phyloP scores from a whole-genome alignment of 2,113 vertebrate species.

The Vulpes vulpes region DNA sequence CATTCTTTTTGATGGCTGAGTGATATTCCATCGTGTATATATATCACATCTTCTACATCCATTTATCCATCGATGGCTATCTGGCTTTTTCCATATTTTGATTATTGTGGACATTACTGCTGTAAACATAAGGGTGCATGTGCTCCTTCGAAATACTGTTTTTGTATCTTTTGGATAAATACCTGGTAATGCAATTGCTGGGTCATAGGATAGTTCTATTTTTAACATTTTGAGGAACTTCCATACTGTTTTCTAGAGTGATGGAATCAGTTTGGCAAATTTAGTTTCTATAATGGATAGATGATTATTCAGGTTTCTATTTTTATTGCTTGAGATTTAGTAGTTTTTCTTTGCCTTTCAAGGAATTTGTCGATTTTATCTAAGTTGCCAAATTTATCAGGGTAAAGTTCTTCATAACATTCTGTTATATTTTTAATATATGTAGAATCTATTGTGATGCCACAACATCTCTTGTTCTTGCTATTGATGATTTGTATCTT shows the following conservation, averaged over 20 bases:
- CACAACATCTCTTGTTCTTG: background rate
- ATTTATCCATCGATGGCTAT: too few species aligned
- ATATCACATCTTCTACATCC: too few species aligned
- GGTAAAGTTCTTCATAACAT: background rate
- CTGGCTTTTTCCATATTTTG: too few species aligned
- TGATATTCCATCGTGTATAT: too few species aligned
- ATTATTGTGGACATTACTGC: too few species aligned
- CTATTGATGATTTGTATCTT: background rate
- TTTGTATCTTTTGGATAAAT: too few species aligned
- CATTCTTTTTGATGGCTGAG: background rate
- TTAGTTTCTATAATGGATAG: background rate
- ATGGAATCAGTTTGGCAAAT: background rate
- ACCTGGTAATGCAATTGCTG: too few species aligned
- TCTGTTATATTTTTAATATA: too few species aligned
- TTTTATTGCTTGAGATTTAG: background rate
- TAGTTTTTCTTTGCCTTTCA: background rate
- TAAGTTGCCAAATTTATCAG: background rate
- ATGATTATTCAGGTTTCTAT: background rate
- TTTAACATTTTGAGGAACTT: background rate
- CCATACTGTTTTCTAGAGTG: background rate
- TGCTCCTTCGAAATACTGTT: too few species aligned
- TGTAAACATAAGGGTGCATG: too few species aligned
- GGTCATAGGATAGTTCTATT: too few species aligned
- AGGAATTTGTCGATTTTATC: background rate
- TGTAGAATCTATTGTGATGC: background rate